These are phyloP conservation scores for Cryptoprocta ferox DNA, from an alignment of 2,797 vertebrate genomes.

Conservation along the genomic window DNA sequence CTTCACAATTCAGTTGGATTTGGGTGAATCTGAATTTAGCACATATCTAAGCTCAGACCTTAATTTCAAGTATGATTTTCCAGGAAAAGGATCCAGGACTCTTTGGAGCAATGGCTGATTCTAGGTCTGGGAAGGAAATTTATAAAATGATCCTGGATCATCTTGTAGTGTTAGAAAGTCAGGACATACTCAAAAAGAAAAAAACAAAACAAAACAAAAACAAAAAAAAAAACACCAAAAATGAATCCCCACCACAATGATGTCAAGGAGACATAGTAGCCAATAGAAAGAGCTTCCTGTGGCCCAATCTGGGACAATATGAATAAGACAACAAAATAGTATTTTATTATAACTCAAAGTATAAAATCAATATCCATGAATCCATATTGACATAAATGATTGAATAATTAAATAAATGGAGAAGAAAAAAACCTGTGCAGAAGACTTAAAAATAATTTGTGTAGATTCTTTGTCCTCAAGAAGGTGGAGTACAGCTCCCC, in stretches of 20 bases:
- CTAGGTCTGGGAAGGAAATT: not conserved
- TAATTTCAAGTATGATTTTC: slow-evolving; percentile 29
- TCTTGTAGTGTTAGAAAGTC: not conserved
- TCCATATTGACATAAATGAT: not conserved
- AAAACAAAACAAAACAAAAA: not conserved
- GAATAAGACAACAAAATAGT: not conserved
- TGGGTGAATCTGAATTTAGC: not conserved
- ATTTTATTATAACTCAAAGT: not conserved
- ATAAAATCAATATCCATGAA: not conserved
- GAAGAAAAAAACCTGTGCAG: not conserved
- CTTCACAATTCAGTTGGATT: slow-evolving; percentile 3
- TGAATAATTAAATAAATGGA: not conserved
- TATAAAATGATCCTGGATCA: not conserved
- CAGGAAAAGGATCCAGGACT: not conserved
- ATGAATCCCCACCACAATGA: not conserved
- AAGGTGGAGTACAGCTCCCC: not conserved
- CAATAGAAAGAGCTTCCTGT: not conserved
- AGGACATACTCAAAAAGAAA: not conserved
- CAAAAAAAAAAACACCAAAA: not conserved
- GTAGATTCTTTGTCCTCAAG: not conserved
- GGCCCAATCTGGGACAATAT: not conserved
- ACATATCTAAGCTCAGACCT: not conserved
- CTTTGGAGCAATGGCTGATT: not conserved
- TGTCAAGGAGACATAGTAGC: not conserved
- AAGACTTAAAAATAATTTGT: slow-evolving; percentile 17